phyloP scores from a whole-genome alignment of 1,140 invertebrate species.

The Magallana angulata region DNA sequence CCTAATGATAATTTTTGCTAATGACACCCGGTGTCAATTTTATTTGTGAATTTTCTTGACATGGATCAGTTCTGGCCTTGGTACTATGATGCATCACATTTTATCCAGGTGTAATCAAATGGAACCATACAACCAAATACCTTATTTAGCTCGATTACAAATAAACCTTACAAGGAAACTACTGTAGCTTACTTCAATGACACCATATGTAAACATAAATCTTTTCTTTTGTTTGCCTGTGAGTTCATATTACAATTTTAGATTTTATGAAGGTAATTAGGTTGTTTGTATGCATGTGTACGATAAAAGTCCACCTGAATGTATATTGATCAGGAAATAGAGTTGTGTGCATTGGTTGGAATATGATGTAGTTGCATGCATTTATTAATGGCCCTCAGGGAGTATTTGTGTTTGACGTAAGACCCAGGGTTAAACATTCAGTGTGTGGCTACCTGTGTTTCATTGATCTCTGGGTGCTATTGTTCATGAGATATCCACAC shows the following conservation, averaged over 20 bases:
- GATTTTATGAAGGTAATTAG: too few species aligned
- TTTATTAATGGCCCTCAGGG: not conserved
- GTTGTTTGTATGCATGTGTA: too few species aligned
- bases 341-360: too few species aligned
- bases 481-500: too few species aligned
- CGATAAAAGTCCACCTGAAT: too few species aligned
- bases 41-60: not conserved
- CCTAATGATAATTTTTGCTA: too few species aligned
- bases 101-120: not conserved
- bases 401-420: conserved; percentile 18
- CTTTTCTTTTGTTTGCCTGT: too few species aligned
- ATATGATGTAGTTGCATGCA: too few species aligned
- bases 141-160: not conserved
- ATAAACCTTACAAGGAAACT: not conserved
- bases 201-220: too few species aligned
- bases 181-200: not conserved
- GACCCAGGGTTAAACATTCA: not conserved
- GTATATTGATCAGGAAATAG: too few species aligned
- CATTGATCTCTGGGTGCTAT: too few species aligned
- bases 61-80: not conserved
- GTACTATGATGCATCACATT: not conserved
- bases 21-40: not conserved
- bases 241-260: too few species aligned
- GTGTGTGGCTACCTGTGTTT: not conserved
- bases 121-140: not conserved